Conservation (phyloP, 2,113 vertebrate species). For the Nothoprocta pentlandii region DNA sequence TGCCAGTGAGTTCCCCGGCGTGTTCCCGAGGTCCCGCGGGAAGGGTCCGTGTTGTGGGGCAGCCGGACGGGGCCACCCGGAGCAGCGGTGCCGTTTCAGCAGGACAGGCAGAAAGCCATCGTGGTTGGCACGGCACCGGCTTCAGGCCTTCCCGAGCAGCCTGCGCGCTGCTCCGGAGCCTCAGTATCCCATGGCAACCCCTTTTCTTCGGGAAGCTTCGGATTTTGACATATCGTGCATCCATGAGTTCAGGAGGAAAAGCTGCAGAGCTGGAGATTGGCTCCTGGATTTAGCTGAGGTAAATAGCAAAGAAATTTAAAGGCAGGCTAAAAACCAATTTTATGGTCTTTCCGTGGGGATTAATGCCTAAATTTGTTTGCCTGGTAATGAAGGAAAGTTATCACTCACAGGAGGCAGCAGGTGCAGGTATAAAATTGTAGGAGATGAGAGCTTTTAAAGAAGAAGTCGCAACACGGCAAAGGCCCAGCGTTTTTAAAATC, state of each 20-base stretch:
- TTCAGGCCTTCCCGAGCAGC: slow-evolving; percentile 53
- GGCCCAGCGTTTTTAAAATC: not conserved
- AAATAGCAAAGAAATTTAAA: slow-evolving; percentile 60
- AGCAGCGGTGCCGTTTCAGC: slow-evolving; percentile 58
- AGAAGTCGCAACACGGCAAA: not conserved
- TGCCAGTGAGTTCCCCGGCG: not conserved
- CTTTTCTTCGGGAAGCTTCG: slow-evolving; percentile 70
- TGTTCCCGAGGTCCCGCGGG: slow-evolving; percentile 5
- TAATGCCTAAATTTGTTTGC: slow-evolving; percentile 54
- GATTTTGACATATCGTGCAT: slow-evolving; percentile 75
- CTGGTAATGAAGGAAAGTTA: slow-evolving; percentile 43
- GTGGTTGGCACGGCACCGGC: slow-evolving; percentile 57
- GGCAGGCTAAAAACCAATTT: slow-evolving; percentile 47
- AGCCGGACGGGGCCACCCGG: slow-evolving; percentile 47
- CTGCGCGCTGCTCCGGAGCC: slow-evolving; percentile 35
- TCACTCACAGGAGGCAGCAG: not conserved
- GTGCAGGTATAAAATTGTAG: not conserved
- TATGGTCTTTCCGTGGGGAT: slow-evolving; percentile 56
- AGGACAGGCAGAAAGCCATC: slow-evolving; percentile 52
- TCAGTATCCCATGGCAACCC: slow-evolving; percentile 77
- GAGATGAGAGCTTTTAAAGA: not conserved
- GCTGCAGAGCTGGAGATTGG: slow-evolving; percentile 59
- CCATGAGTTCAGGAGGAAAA: slow-evolving; percentile 65
- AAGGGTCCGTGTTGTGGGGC: slow-evolving; percentile 36
- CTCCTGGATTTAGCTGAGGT: slow-evolving; percentile 64